These are phyloP conservation scores for Crossocerus cetratus DNA, from an alignment of 2,888 invertebrate genomes.

Conservation along the genomic window DNA sequence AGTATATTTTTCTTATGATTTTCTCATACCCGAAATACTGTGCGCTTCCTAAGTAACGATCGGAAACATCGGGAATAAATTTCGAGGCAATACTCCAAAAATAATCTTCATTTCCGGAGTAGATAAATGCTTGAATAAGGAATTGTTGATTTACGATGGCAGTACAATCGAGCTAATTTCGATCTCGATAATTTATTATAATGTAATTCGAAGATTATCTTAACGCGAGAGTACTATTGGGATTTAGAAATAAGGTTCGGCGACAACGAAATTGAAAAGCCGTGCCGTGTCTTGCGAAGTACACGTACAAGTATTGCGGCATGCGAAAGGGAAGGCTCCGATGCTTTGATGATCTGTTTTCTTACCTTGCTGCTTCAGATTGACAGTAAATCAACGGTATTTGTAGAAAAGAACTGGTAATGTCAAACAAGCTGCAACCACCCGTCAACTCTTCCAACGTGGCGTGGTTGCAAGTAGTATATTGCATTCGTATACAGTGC, in stretches of 20 bases:
- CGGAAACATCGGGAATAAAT: too few species aligned
- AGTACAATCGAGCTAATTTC: too few species aligned
- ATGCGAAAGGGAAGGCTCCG: neutral
- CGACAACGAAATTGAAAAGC: conserved; percentile 31
- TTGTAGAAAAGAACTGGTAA: conserved; percentile 49
- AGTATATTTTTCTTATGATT: neutral
- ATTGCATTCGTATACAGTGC: conserved; percentile 36
- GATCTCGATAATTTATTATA: too few species aligned
- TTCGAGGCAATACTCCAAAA: too few species aligned
- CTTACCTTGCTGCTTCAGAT: conserved; percentile 53
- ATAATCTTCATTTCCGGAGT: too few species aligned
- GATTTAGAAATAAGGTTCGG: conserved; percentile 32
- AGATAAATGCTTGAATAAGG: too few species aligned
- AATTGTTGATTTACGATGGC: too few species aligned
- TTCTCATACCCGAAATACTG: neutral
- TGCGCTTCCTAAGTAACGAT: too few species aligned
- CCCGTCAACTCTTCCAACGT: conserved; percentile 74
- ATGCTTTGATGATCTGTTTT: neutral
- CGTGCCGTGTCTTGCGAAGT: too few species aligned
- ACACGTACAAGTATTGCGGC: too few species aligned
- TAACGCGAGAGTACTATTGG: neutral
- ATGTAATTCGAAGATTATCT: too few species aligned
- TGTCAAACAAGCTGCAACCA: conserved; percentile 61
- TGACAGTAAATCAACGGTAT: conserved; percentile 28
- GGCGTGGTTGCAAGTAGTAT: conserved; percentile 73